Evolutionary conservation across 2,888 invertebrate species (phyloP).

Genomic region (Ypsolopha scabrella): DNA sequence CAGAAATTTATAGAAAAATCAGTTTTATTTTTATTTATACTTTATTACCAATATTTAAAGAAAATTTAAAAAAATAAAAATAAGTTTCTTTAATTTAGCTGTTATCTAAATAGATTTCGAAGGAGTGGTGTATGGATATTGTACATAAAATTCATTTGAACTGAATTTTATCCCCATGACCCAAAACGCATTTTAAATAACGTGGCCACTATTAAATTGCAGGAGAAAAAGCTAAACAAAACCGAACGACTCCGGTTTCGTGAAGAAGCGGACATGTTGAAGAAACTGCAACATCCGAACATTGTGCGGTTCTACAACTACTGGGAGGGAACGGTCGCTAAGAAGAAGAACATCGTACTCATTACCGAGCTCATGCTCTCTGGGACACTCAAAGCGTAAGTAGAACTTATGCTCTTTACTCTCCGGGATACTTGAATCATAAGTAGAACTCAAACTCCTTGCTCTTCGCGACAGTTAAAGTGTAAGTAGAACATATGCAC

Average conservation of each 20-base stretch:
- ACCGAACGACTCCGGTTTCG: conserved; percentile 94
- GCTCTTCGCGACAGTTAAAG: no score
- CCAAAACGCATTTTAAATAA: background rate
- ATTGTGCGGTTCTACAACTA: conserved; percentile 99
- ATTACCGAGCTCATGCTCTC: conserved; percentile 99
- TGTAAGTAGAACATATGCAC: conserved; percentile 88
- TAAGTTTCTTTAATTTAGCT: no score
- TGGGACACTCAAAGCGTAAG: conserved; percentile 97
- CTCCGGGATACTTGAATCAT: conserved; percentile 98
- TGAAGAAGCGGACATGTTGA: conserved; percentile 98
- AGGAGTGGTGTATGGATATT: no score
- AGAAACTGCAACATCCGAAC: conserved; percentile 98
- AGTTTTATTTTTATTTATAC: no score
- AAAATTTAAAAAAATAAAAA: no score
- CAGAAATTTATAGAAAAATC: no score
- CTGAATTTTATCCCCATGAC: no score
- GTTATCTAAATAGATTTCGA: no score
- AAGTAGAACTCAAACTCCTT: conserved; percentile 50
- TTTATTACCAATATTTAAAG: no score
- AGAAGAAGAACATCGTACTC: conserved; percentile 97
- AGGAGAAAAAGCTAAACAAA: conserved; percentile 97
- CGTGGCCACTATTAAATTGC: conserved; percentile 1
- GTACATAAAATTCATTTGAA: no score
- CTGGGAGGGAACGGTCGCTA: conserved; percentile 95
- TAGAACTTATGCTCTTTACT: conserved; percentile 73